Evolutionary conservation across 2,113 vertebrate genomes (phyloP).

Genomic region (Ophthalmolycus amberensis): DNA sequence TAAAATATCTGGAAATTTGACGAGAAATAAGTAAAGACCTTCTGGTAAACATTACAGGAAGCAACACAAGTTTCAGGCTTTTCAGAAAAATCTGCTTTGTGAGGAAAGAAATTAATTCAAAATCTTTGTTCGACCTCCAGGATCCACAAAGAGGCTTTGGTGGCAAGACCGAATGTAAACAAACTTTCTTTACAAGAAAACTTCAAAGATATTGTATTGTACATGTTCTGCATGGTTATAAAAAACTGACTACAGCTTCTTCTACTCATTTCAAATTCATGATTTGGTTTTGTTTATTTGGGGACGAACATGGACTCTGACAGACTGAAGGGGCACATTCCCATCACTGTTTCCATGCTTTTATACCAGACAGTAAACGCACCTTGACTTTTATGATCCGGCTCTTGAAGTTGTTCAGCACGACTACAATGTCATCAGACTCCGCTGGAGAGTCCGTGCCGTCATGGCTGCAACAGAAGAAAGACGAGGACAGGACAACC

Average conservation of each 20-base stretch:
- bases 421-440: slow-evolving; percentile 89
- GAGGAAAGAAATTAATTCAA: not conserved
- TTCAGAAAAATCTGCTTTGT: not conserved
- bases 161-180: too few species aligned
- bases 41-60: not conserved
- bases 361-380: slow-evolving; percentile 25
- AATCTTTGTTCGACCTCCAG: too few species aligned
- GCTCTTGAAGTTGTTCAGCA: slow-evolving; percentile 96
- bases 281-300: not conserved
- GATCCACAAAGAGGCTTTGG: too few species aligned
- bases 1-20: not conserved
- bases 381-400: slow-evolving; percentile 98
- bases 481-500: not conserved
- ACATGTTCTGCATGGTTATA: slow-evolving; percentile 4
- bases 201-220: slow-evolving; percentile 7
- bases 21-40: not conserved
- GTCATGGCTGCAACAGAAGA: slow-evolving; percentile 87
- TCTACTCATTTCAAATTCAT: slow-evolving; percentile 22
- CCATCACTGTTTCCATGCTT: not conserved
- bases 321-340: not conserved
- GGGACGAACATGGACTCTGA: not conserved
- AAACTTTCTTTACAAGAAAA: not conserved
- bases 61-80: not conserved
- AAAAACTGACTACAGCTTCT: slow-evolving; percentile 13
- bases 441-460: slow-evolving; percentile 95